Base-by-base conservation (phyloP, 1,140 invertebrate genomes). In the Elysia chlorotica region DNA sequence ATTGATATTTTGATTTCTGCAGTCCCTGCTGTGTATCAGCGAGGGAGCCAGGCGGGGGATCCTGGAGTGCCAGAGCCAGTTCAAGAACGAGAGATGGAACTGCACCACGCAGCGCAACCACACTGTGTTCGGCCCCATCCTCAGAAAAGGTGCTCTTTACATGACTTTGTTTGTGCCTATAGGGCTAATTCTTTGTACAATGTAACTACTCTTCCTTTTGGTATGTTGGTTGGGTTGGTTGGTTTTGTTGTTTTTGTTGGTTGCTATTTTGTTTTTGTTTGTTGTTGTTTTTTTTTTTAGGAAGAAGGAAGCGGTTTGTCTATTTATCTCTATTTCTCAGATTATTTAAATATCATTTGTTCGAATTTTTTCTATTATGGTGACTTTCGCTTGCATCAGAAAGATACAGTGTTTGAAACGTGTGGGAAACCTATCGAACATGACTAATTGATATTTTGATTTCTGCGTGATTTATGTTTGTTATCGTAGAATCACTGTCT, bases 91-190 rank as follows among this genome's bases (percentile, higher is more conserved):
- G 71, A 77, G 83, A 10, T 88, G 87, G 87, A 88, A 88, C 71
- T 88, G 87, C 73, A 82, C 82, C n/a, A 82, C 79, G 1, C 53
- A 73, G 48, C 56, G 66, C 28, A 82, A 80, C 53, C 70, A 83
- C 35, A 78, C 78, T 17, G 81, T 96, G 0, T 96, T 96, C 81
- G 95, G 95, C 35, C 93, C 94, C 23, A 89, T 95, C 62, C 91
- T 94, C 23, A 90, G 91, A 80, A 92, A 94, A 81, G 94, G 95
- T 96, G 86, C n/a, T n/a, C n/a, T n/a, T n/a, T n/a, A n/a, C n/a
- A n/a, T n/a, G n/a, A n/a, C 41, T 48, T 48, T 48, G 41, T 48
- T 48, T 14, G 10, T 48, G 41, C 10, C 10, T 48, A 48, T 10
- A 14, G n/a, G 41, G 41, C 41, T 48, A 14, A n/a, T 10, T 48